Conservation (phyloP, 92 coral and sea anemone genomes). For the Palythoa heliodiscus region DNA sequence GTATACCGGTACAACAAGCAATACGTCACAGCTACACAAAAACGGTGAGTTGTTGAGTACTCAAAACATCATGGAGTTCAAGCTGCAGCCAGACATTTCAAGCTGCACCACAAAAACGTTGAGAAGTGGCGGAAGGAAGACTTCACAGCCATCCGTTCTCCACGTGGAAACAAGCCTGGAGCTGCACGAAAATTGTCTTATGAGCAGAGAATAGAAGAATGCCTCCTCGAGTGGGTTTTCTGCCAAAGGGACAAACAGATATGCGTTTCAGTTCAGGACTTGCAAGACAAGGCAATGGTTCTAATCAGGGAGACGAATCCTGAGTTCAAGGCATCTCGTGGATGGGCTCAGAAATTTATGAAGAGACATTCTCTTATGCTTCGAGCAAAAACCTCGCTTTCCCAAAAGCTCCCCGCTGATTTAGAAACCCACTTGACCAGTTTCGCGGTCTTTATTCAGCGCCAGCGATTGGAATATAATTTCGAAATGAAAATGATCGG, state of each 20-base stretch:
- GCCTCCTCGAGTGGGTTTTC: constrained; percentile 27
- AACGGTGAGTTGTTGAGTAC: constrained; percentile 2
- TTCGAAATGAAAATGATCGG: constrained; percentile 5
- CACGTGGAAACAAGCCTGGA: constrained; percentile 17
- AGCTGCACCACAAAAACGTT: constrained; percentile 30
- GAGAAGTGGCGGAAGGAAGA: constrained; percentile 13
- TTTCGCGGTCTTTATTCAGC: constrained; percentile 3
- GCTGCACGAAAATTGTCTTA: constrained; percentile 29
- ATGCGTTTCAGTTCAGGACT: constrained; percentile 12
- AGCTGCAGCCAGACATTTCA: constrained; percentile 19
- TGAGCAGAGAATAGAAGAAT: constrained; percentile 11
- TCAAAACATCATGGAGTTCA: constrained; percentile 8
- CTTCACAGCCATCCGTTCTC: constrained; percentile 11
- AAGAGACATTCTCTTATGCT: constrained; percentile 33
- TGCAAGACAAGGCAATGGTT: constrained; percentile 31
- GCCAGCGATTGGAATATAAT: background rate
- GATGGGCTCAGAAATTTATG: constrained; percentile 34
- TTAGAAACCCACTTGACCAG: constrained; percentile 22
- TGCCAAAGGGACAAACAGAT: constrained; percentile 13
- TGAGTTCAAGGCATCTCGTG: constrained; percentile 23
- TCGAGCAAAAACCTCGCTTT: constrained; percentile 18
- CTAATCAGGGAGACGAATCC: constrained; percentile 23
- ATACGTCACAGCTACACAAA: constrained; percentile 15
- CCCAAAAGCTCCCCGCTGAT: constrained; percentile 29
- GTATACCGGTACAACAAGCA: constrained; percentile 17